These are phyloP conservation scores for Pseudomugil tenellus DNA, from an alignment of 2,797 vertebrate genomes.

Conservation along the genomic window DNA sequence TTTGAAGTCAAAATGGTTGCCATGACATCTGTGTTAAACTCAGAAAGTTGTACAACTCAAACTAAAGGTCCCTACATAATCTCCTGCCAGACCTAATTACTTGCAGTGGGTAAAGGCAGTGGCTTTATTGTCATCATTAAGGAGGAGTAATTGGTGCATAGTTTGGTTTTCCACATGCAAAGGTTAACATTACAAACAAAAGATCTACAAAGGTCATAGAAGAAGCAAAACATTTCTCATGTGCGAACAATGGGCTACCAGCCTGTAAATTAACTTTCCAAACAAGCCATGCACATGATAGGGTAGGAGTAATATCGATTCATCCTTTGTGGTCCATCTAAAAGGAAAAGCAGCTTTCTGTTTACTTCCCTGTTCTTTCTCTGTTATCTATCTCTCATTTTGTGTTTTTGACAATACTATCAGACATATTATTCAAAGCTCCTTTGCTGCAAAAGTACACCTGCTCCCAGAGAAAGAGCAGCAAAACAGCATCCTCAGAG, in stretches of 20 bases:
- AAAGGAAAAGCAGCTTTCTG: slow-evolving; percentile 10
- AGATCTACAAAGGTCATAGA: slow-evolving; percentile 69
- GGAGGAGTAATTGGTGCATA: slow-evolving; percentile 47
- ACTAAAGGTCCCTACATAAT: slow-evolving; percentile 30
- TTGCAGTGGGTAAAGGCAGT: slow-evolving; percentile 53
- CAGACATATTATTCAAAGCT: slow-evolving; percentile 69
- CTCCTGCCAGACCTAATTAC: slow-evolving; percentile 64
- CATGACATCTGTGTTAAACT: slow-evolving; percentile 11
- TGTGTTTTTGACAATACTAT: slow-evolving; percentile 70
- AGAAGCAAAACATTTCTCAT: slow-evolving; percentile 41
- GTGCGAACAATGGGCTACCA: slow-evolving; percentile 36
- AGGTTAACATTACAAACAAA: slow-evolving; percentile 47
- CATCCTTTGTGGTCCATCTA: slow-evolving; percentile 10
- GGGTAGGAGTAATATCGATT: neutral
- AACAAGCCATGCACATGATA: slow-evolving; percentile 16
- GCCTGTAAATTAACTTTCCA: slow-evolving; percentile 25
- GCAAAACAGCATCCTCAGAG: slow-evolving; percentile 49
- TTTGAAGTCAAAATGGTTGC: slow-evolving; percentile 7
- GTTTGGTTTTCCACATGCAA: slow-evolving; percentile 53
- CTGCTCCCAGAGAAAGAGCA: slow-evolving; percentile 69
- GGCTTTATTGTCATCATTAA: slow-evolving; percentile 72
- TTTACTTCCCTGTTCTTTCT: slow-evolving; percentile 37
- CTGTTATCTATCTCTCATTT: slow-evolving; percentile 63
- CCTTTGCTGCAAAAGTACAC: slow-evolving; percentile 62
- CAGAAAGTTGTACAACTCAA: slow-evolving; percentile 6